These are phyloP conservation scores for Orthosia cruda DNA, from an alignment of 2,888 invertebrate species.

Conservation along the genomic window DNA sequence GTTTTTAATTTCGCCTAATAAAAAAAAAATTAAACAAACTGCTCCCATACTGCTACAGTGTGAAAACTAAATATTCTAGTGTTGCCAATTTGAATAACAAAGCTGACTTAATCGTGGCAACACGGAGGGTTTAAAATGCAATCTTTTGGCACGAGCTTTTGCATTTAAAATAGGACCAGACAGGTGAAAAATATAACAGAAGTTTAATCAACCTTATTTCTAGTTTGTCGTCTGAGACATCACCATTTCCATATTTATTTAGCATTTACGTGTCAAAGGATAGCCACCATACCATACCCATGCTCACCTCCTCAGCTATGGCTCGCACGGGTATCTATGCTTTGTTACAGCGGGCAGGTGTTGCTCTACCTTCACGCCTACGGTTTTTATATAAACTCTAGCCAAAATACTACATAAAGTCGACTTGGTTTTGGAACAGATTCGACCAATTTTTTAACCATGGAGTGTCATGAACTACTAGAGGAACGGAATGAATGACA, in stretches of 20 bases:
- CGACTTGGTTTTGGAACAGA: no score
- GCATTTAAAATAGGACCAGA: conserved; percentile 25
- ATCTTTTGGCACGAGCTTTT: conserved; percentile 50
- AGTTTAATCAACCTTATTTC: neutral
- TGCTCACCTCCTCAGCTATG: no score
- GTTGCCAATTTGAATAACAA: conserved; percentile 59
- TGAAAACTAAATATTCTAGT: conserved; percentile 42
- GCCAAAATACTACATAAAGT: no score
- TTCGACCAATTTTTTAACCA: no score
- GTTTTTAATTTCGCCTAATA: neutral
- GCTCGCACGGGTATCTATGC: no score
- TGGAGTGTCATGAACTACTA: no score
- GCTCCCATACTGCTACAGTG: neutral
- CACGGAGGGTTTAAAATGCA: conserved; percentile 39
- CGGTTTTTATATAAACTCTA: no score
- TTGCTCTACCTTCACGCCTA: no score
- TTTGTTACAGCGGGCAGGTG: no score
- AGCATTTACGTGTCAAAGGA: no score
- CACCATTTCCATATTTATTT: neutral
- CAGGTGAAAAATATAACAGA: neutral
- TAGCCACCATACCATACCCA: no score
- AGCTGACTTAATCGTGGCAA: conserved; percentile 38
- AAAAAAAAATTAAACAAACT: neutral
- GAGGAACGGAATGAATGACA: no score
- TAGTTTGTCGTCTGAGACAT: neutral